phyloP scores from a whole-genome alignment of 2,797 vertebrate species.

The Bovichtus variegatus region DNA sequence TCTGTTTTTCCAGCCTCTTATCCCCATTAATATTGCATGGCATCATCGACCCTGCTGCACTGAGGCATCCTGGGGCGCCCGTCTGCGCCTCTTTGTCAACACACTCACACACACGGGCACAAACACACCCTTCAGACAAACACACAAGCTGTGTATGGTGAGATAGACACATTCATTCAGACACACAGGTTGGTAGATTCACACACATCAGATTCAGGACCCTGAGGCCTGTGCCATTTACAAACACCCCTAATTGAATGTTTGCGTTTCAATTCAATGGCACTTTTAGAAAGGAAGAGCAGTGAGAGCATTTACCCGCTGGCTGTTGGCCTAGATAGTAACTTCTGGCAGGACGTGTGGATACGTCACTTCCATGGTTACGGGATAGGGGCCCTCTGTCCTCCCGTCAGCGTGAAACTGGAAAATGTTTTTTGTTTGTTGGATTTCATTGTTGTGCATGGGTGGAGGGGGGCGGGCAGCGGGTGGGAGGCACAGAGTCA shows the following conservation, averaged over 20 bases:
- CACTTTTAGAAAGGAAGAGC: conserved; percentile 72
- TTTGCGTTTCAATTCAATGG: conserved; percentile 65
- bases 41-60: conserved; percentile 67
- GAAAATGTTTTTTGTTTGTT: conserved; percentile 82
- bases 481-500: conserved; percentile 72
- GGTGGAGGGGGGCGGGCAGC: conserved; percentile 55
- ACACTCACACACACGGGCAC: conserved; percentile 23
- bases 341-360: conserved; percentile 88
- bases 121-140: conserved; percentile 1
- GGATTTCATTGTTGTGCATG: conserved; percentile 69
- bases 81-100: conserved; percentile 31
- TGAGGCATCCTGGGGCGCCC: conserved; percentile 53
- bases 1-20: conserved; percentile 70
- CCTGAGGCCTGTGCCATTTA: conserved; percentile 60
- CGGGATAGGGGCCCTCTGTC: conserved; percentile 83
- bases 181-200: conserved; percentile 8
- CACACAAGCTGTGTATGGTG: conserved; percentile 6
- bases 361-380: conserved; percentile 87
- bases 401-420: conserved; percentile 87
- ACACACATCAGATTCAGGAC: conserved; percentile 33
- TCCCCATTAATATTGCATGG: conserved; percentile 72
- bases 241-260: conserved; percentile 67
- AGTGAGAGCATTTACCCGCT: conserved; percentile 84
- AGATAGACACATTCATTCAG: conserved; percentile 24
- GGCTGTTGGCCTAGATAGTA: conserved; percentile 84